These are phyloP conservation scores for Patiria miniata DNA, from an alignment of 35 echinoderm and acorn worm species.

Conservation along the genomic window DNA sequence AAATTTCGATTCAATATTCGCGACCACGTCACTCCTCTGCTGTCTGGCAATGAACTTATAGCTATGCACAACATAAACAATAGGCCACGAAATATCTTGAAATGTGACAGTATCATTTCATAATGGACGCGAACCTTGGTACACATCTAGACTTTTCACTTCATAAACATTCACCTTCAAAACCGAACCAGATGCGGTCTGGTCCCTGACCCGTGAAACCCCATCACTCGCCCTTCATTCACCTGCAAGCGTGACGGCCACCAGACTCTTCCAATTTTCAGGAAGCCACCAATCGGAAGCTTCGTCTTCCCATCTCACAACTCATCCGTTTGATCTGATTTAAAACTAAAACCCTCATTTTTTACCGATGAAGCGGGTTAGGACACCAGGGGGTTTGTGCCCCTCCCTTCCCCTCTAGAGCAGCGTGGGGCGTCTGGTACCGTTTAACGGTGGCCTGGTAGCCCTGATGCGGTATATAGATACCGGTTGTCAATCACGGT, in stretches of 20 bases:
- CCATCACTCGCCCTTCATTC: background rate
- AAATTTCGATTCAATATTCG: no score
- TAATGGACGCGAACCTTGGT: no score
- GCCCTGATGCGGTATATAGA: background rate
- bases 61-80: no score
- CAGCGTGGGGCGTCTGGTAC: background rate
- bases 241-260: background rate
- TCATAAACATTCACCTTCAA: no score
- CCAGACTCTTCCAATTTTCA: background rate
- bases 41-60: no score
- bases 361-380: background rate
- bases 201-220: background rate
- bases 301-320: background rate
- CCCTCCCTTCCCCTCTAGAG: background rate
- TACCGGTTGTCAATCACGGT: background rate
- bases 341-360: background rate
- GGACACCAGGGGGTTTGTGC: background rate
- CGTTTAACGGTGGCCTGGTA: background rate
- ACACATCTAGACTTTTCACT: no score
- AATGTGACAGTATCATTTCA: no score
- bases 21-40: no score
- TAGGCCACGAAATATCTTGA: no score
- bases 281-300: constrained; percentile 4
- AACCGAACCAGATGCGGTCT: background rate
- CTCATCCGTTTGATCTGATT: background rate